Evolutionary conservation across 2,888 invertebrate genomes (phyloP), one percentile per base, ranked within the genome.

Genomic region (Elysia crispata): DNA sequence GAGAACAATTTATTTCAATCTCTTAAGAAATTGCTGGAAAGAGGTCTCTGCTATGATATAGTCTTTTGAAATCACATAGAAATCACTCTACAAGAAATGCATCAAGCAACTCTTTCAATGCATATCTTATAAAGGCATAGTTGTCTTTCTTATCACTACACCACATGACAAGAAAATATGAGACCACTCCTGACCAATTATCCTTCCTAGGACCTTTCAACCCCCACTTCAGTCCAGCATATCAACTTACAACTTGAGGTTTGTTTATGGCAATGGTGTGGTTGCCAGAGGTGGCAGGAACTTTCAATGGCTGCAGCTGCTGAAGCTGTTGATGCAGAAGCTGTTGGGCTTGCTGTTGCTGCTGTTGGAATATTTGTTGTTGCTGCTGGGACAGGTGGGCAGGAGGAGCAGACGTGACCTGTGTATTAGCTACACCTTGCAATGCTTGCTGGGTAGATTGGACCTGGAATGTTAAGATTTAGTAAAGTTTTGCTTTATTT

Each of bases 371-470:
- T 18, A 83, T 79, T 25, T 85, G 85, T 62, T 86, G 88, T 13
- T 84, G 87, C 69, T 85, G 85, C 33, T 84, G 83, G 23, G 81
- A 83, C 20, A 87, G 82, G 69, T 87, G 87, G 54, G 88, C 88
- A 64, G 88, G 88, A n/a, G 78, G 62, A 73, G 78, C 25, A 54
- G 76, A 25, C 31, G 77, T 57, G 15, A 74, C 28, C 23, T 79
- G 79, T 33, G 67, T 54, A 33, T 33, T 67, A 15, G 72, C 1
- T n/a, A 72, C 33, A 28, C 67, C 57, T 18, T 49, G 73, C 18
- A 79, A 25, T 23, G 74, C 57, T 54, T 79, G 79, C 25, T 64
- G 74, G 13, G 31, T 50, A 1, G 73, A 23, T 41, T 79, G 79
- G 60, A 60, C 60, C 60, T 23, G n/a, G 15, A 60, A 60, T 60